Conservation (phyloP, 2,888 invertebrate species). For the Poecilus cupreus region DNA sequence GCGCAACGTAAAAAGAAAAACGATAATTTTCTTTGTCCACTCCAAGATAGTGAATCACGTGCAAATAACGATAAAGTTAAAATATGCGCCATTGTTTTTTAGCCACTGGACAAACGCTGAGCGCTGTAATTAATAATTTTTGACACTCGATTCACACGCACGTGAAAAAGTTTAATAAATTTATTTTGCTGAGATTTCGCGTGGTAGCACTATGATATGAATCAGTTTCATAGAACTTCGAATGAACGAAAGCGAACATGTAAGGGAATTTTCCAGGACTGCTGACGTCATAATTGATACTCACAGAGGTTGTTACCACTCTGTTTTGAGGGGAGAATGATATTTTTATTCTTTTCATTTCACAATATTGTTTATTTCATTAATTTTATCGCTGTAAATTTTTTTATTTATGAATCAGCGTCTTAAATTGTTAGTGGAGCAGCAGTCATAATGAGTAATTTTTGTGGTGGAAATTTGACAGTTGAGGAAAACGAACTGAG, state of each 20-base stretch:
- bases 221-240: conserved; percentile 39
- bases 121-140: conserved; percentile 55
- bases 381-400: no score
- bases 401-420: no score
- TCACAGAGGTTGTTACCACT: background rate
- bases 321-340: no score
- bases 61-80: conserved; percentile 49
- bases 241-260: background rate
- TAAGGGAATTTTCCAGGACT: conserved; percentile 44
- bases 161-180: conserved; percentile 38
- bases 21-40: background rate
- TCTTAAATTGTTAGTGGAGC: no score
- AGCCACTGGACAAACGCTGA: background rate
- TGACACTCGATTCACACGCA: conserved; percentile 54
- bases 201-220: conserved; percentile 21
- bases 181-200: conserved; percentile 29
- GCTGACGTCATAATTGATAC: conserved; percentile 26
- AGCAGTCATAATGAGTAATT: no score
- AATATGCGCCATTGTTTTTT: conserved; percentile 40
- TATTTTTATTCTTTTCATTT: no score
- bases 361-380: no score
- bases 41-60: conserved; percentile 16
- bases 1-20: conserved; percentile 19
- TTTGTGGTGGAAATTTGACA: no score
- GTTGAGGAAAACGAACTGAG: no score